These are phyloP conservation scores for Halictus ligatus DNA, from an alignment of 2,888 invertebrate genomes.

Conservation along the genomic window DNA sequence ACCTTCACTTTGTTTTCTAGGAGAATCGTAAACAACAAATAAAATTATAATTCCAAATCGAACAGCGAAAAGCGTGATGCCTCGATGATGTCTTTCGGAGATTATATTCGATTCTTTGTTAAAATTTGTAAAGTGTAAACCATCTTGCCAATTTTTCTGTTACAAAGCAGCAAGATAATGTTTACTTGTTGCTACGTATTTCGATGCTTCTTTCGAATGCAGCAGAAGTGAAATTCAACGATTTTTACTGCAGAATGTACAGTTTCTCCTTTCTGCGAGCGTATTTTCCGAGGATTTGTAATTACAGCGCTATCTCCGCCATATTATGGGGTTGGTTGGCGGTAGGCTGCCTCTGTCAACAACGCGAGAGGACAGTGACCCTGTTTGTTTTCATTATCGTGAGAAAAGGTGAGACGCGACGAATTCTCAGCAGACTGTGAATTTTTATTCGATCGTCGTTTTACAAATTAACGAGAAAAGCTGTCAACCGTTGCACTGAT, in stretches of 20 bases:
- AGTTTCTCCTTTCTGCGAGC: not conserved
- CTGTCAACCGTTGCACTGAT: not conserved
- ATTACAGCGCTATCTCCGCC: not conserved
- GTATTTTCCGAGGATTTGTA: not conserved
- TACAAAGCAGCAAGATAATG: not conserved
- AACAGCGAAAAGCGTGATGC: no score
- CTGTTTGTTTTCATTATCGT: not conserved
- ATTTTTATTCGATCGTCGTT: not conserved
- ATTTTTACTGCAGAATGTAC: not conserved
- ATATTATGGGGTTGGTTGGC: slow-evolving; percentile 3
- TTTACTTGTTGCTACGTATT: not conserved
- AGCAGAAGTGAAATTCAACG: not conserved
- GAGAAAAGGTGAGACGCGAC: slow-evolving; percentile 2
- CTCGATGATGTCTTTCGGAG: no score
- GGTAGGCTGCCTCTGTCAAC: not conserved
- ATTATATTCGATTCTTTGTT: no score
- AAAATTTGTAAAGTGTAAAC: no score
- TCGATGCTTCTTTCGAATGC: not conserved
- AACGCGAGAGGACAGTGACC: not conserved
- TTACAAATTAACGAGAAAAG: not conserved
- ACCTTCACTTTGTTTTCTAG: no score
- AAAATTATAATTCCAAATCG: no score
- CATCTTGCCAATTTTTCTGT: no score
- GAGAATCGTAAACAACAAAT: no score
- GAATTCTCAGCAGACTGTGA: not conserved